Evolutionary conservation across 2,797 vertebrate species (phyloP).

Genomic region (Tokudaia muenninki): DNA sequence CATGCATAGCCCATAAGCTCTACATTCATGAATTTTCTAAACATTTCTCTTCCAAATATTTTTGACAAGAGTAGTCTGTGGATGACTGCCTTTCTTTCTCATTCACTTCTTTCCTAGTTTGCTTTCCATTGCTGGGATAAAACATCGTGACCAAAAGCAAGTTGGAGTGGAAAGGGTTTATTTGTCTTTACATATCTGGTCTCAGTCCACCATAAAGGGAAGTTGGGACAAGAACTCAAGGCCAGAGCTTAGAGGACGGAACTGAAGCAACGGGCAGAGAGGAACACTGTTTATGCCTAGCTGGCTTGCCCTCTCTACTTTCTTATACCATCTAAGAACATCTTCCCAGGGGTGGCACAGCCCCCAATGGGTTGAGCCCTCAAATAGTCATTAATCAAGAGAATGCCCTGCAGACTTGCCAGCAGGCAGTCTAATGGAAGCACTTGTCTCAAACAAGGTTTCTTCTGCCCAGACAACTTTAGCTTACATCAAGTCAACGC

Average conservation of each 20-base stretch:
- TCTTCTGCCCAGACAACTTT: not conserved
- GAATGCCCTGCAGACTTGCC: not conserved
- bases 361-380: not conserved
- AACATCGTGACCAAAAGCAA: not conserved
- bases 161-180: not conserved
- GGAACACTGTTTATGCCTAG: not conserved
- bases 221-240: not conserved
- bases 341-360: not conserved
- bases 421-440: not conserved
- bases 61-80: not conserved
- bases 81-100: not conserved
- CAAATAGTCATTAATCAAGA: not conserved
- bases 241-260: too few relatives aligned
- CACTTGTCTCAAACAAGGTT: not conserved
- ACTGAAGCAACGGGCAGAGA: not conserved
- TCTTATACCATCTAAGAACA: not conserved
- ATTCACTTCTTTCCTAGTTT: not conserved
- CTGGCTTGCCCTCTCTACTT: too few relatives aligned
- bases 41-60: not conserved
- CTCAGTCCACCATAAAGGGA: not conserved
- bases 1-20: not conserved
- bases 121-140: not conserved
- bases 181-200: not conserved
- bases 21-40: not conserved
- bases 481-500: not conserved